Percentiles rank a stretch among this genome's conserved stretches.
Conservation (phyloP, 2,113 vertebrate species). For the Passer domesticus region DNA sequence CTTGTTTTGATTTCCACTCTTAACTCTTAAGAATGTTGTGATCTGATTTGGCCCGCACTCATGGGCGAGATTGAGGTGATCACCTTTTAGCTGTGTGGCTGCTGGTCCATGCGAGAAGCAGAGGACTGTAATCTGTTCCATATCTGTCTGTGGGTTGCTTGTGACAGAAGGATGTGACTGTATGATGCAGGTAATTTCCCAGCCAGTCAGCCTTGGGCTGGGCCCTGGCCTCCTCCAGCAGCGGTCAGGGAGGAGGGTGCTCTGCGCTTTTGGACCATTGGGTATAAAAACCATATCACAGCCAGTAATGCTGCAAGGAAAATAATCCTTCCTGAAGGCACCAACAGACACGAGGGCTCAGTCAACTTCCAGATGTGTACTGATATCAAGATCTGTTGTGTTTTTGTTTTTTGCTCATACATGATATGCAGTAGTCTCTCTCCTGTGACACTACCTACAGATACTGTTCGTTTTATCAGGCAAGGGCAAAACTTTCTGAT, state of each 20-base stretch:
- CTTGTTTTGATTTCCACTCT: not conserved
- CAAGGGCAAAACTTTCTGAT: not conserved
- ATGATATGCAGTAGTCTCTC: not conserved
- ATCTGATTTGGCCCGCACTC: not conserved
- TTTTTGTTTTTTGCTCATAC: not conserved
- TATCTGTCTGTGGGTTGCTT: not conserved
- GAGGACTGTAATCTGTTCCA: not conserved
- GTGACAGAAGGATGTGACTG: not conserved
- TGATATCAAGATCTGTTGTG: not conserved
- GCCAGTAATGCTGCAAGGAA: not conserved
- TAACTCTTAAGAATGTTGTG: not conserved
- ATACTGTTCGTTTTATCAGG: not conserved
- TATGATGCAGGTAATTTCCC: rapidly evolving
- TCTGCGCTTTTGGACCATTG: not conserved
- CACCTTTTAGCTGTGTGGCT: not conserved
- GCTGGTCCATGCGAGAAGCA: not conserved
- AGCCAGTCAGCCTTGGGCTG: not conserved
- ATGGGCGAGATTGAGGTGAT: not conserved
- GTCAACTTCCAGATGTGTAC: not conserved
- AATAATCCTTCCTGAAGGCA: not conserved
- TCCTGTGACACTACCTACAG: not conserved
- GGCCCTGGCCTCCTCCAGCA: not conserved
- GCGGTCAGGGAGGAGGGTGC: not conserved
- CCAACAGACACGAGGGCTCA: rapidly evolving
- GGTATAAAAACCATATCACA: rapidly evolving